Conservation (phyloP, 2,113 vertebrate genomes). For the Catagonus wagneri region DNA sequence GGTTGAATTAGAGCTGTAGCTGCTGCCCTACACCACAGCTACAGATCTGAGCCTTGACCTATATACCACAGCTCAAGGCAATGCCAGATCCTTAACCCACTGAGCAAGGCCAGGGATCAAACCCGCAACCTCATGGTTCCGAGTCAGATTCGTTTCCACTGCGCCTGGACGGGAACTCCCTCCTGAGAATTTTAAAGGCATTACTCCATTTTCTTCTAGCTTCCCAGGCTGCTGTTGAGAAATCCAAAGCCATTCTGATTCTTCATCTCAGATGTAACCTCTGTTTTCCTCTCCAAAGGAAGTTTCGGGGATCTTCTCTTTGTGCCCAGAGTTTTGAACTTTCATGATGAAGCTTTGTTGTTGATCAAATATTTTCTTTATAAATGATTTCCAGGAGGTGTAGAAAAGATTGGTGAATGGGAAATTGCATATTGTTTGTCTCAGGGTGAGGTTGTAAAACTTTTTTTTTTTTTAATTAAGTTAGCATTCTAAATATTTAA, state of each 20-base stretch:
- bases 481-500: conserved; percentile 23
- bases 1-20: too few relatives aligned
- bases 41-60: too few relatives aligned
- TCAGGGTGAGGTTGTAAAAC: conserved; percentile 32
- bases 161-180: too few relatives aligned
- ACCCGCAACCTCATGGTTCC: too few relatives aligned
- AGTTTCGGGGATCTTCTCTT: neutral
- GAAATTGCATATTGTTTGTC: neutral
- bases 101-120: too few relatives aligned
- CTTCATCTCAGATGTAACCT: neutral
- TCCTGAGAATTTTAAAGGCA: conserved; percentile 4
- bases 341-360: neutral
- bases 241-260: neutral
- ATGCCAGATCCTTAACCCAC: too few relatives aligned
- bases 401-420: neutral
- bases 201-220: neutral
- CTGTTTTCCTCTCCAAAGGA: neutral
- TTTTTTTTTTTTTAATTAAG: neutral
- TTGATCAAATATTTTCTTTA: neutral
- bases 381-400: neutral
- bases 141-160: too few relatives aligned
- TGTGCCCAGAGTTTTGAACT: neutral
- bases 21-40: too few relatives aligned
- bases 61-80: too few relatives aligned
- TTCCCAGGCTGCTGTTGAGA: neutral